These are phyloP conservation scores for Tridacna crocea DNA, from an alignment of 2,888 invertebrate genomes.

Conservation along the genomic window DNA sequence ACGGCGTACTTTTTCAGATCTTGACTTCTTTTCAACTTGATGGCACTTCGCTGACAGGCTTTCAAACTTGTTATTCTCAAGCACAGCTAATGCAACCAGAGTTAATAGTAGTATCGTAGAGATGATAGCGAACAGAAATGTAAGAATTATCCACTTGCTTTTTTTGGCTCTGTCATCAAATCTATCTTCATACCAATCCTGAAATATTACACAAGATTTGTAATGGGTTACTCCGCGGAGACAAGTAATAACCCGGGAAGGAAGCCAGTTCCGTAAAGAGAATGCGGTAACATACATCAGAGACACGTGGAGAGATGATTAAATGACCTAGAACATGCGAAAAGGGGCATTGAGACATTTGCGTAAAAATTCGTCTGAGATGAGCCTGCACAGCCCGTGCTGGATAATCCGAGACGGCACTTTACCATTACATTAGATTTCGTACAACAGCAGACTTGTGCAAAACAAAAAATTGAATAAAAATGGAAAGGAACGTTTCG, in stretches of 20 bases:
- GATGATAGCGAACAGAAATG: conserved; percentile 45
- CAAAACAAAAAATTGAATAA: conserved; percentile 1
- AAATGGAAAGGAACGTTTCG: no score
- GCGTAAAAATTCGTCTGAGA: background rate
- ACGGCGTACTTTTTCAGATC: conserved; percentile 22
- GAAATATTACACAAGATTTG: background rate
- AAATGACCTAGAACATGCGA: background rate
- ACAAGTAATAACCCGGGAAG: no score
- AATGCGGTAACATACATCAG: no score
- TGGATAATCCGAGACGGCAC: background rate
- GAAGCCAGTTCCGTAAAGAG: no score
- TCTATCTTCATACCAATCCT: conserved; percentile 18
- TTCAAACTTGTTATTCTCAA: conserved; percentile 25
- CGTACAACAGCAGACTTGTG: background rate
- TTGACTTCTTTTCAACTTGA: background rate
- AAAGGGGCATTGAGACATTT: background rate
- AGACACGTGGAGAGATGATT: no score
- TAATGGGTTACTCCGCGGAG: no score
- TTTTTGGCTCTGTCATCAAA: background rate
- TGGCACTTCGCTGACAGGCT: conserved; percentile 6
- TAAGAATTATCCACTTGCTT: conserved; percentile 45
- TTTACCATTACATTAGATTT: background rate
- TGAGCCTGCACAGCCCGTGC: background rate
- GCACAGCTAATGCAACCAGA: conserved; percentile 33
- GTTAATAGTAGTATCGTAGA: conserved; percentile 42